Percentiles rank a stretch among this genome's conserved stretches.
Conservation (phyloP, 1,140 invertebrate species). For the Drosophila santomea region DNA sequence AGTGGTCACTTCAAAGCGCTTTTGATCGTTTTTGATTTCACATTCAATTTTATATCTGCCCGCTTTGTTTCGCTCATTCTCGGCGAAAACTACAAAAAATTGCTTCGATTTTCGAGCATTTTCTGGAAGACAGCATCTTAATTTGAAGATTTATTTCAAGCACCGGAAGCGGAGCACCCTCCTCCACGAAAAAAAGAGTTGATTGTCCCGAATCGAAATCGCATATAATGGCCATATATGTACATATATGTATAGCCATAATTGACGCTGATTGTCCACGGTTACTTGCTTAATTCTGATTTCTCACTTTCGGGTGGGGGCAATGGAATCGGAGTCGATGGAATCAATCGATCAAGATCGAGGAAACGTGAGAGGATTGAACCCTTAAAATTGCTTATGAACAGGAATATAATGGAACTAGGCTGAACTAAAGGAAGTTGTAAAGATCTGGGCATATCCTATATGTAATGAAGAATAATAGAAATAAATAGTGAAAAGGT, state of each 20-base stretch:
- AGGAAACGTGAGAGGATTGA: constrained; percentile 14
- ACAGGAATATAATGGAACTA: not conserved
- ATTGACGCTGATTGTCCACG: constrained; percentile 73
- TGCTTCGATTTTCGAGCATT: constrained; percentile 78
- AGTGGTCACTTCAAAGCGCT: constrained; percentile 78
- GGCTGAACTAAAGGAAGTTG: not conserved
- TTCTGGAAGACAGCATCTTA: constrained; percentile 72
- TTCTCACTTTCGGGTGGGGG: constrained; percentile 20
- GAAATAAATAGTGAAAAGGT: too few relatives aligned
- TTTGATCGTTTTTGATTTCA: constrained; percentile 78
- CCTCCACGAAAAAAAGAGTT: constrained; percentile 36
- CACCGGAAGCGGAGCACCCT: constrained; percentile 64
- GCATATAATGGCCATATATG: constrained; percentile 22
- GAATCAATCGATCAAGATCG: constrained; percentile 21
- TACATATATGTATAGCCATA: constrained; percentile 41
- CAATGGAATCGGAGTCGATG: constrained; percentile 48
- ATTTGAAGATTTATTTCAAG: constrained; percentile 81
- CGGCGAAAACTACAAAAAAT: constrained; percentile 43
- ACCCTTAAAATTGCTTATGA: not conserved
- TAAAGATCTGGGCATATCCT: not conserved
- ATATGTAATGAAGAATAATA: too few relatives aligned
- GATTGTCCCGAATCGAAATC: constrained; percentile 62
- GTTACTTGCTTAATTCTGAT: constrained; percentile 45
- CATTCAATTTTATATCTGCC: constrained; percentile 49
- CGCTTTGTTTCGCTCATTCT: constrained; percentile 63